A percentile compares a stretch with the other conserved stretches of the same genome.
These are phyloP conservation scores for Troides aeacus DNA, from an alignment of 2,888 invertebrate species.

Conservation along the genomic window DNA sequence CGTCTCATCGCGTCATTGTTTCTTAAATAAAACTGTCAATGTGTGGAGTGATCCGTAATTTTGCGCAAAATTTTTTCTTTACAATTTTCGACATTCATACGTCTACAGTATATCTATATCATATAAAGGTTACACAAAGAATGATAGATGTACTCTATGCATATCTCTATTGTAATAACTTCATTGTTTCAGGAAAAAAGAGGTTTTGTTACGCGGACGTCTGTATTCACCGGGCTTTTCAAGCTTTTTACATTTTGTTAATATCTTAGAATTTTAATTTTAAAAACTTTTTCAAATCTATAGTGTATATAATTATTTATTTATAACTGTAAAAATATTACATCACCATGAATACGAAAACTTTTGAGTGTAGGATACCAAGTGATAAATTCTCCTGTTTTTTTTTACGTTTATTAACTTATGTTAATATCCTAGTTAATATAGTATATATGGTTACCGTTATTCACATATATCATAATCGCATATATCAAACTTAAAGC, in stretches of 20 bases:
- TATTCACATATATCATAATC: background rate
- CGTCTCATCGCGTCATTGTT: too few species aligned
- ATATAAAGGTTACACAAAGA: conserved; percentile 2
- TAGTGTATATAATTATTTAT: background rate
- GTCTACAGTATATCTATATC: background rate
- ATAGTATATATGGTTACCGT: background rate
- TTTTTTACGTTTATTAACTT: too few species aligned
- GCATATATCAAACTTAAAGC: conserved; percentile 1
- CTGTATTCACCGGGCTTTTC: conserved; percentile 25
- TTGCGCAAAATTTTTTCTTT: background rate
- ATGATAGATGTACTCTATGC: conserved; percentile 13
- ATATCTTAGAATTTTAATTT: background rate
- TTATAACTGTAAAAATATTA: too few species aligned
- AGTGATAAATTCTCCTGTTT: too few species aligned
- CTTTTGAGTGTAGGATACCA: too few species aligned
- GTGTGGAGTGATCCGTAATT: too few species aligned
- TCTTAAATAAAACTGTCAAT: too few species aligned
- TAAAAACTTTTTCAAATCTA: background rate
- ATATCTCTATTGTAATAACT: conserved; percentile 12
- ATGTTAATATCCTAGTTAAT: too few species aligned
- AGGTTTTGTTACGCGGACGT: conserved; percentile 32
- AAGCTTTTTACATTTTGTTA: conserved; percentile 1
- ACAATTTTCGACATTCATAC: background rate
- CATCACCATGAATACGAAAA: too few species aligned
- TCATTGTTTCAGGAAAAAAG: conserved; percentile 11